These are phyloP conservation scores for Perca schrenkii DNA, from an alignment of 2,113 vertebrate genomes.

Conservation along the genomic window DNA sequence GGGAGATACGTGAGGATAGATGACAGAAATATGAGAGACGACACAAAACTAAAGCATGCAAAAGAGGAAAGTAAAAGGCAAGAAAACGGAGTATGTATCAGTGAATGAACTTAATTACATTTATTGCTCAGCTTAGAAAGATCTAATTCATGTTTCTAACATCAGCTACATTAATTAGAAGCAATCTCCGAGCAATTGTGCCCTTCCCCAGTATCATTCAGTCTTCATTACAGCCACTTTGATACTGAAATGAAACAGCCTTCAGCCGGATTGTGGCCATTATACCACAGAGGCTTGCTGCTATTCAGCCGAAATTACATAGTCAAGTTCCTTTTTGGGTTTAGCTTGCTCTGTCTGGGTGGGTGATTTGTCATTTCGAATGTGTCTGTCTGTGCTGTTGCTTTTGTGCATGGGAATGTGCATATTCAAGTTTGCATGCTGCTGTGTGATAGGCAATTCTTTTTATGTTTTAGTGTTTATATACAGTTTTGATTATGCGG, in stretches of 20 bases:
- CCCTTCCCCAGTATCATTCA: conserved; percentile 76
- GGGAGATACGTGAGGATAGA: conserved; percentile 20
- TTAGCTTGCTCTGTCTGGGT: conserved; percentile 51
- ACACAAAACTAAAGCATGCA: conserved; percentile 44
- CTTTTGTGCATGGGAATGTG: conserved; percentile 25
- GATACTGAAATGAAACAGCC: conserved; percentile 77
- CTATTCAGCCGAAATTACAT: conserved; percentile 70
- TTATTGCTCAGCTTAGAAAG: conserved; percentile 61
- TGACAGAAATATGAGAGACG: conserved; percentile 34
- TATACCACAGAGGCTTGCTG: conserved; percentile 61
- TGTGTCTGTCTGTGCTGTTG: conserved; percentile 19
- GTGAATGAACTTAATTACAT: conserved; percentile 67
- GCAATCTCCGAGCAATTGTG: conserved; percentile 76
- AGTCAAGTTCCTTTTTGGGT: conserved; percentile 66
- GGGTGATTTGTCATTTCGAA: conserved; percentile 55
- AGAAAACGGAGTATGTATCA: conserved; percentile 17
- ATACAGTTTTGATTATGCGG: not conserved
- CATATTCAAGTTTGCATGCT: conserved; percentile 6
- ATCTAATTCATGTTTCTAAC: conserved; percentile 75
- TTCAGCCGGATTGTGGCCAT: conserved; percentile 72
- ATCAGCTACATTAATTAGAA: conserved; percentile 79
- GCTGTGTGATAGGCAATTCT: conserved; percentile 18
- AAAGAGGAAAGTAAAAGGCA: conserved; percentile 25
- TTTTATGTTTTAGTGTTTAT: conserved; percentile 21
- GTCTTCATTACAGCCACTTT: conserved; percentile 79